Conservation (phyloP, 2,113 vertebrate genomes). For the Aplodontia rufa region DNA sequence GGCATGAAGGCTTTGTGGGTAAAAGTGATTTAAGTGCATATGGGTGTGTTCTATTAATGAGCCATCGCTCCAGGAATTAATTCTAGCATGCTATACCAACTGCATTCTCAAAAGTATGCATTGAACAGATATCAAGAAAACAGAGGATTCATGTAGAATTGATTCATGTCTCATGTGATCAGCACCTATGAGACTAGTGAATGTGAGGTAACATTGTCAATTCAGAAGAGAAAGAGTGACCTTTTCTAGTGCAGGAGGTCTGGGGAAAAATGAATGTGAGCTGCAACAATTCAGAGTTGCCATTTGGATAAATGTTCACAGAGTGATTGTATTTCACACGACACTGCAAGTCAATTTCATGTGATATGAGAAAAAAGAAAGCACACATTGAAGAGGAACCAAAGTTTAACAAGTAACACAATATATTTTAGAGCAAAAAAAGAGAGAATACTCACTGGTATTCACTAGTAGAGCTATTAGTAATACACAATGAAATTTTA, state of each 20-base stretch:
- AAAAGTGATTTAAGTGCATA: neutral
- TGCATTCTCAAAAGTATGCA: neutral
- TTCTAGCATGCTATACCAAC: neutral
- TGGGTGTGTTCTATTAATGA: neutral
- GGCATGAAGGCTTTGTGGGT: neutral
- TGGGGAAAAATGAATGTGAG: neutral
- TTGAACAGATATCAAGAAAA: neutral
- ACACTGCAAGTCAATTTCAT: neutral
- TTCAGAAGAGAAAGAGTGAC: neutral
- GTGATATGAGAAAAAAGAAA: neutral
- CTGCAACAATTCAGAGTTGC: neutral
- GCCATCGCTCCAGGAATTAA: neutral
- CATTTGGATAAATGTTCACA: neutral
- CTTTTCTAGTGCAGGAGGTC: neutral
- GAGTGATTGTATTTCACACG: neutral
- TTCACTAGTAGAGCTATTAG: no score
- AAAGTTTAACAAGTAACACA: neutral
- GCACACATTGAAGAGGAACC: neutral
- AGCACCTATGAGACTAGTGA: neutral
- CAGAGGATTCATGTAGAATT: neutral
- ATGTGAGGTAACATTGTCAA: neutral
- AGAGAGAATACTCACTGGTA: neutral
- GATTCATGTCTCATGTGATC: neutral
- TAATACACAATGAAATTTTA: neutral
- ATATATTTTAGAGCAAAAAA: neutral